These are phyloP conservation scores for Drosophila anomelani DNA, from an alignment of 2,888 invertebrate species.

Conservation along the genomic window DNA sequence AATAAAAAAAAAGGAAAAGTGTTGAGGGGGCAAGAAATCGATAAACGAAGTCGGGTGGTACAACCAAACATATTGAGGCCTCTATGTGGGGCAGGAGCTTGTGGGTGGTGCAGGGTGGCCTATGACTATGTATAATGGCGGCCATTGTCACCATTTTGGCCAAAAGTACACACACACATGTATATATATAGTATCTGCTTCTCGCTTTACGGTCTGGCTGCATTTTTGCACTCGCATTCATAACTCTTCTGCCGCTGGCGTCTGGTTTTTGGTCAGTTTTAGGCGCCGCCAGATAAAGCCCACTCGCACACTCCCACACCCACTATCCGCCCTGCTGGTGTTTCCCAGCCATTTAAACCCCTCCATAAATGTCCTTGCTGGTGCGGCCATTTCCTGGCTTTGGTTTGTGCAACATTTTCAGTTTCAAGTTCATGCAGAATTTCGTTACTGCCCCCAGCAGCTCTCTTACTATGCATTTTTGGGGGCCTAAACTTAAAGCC, in stretches of 20 bases:
- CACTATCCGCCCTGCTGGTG: not conserved
- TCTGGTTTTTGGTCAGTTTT: slow-evolving; percentile 73
- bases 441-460: slow-evolving; percentile 19
- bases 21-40: slow-evolving; percentile 41
- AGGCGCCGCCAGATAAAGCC: slow-evolving; percentile 71
- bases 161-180: slow-evolving; percentile 26
- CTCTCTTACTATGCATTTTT: slow-evolving; percentile 4
- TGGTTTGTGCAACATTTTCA: slow-evolving; percentile 53
- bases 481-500: slow-evolving; percentile 3
- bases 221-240: slow-evolving; percentile 73
- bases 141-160: slow-evolving; percentile 77
- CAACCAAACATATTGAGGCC: slow-evolving; percentile 43
- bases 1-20: slow-evolving; percentile 47
- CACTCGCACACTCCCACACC: slow-evolving; percentile 8
- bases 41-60: slow-evolving; percentile 39
- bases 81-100: slow-evolving; percentile 53
- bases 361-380: slow-evolving; percentile 36
- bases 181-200: slow-evolving; percentile 4
- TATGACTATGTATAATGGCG: slow-evolving; percentile 66
- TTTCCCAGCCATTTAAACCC: slow-evolving; percentile 25
- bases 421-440: slow-evolving; percentile 77
- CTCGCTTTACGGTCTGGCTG: slow-evolving; percentile 34
- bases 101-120: slow-evolving; percentile 14
- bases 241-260: slow-evolving; percentile 63
- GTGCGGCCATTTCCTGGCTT: slow-evolving; percentile 28